Evolutionary conservation across 2,113 vertebrate species (phyloP).

Genomic region (Morone chrysops): DNA sequence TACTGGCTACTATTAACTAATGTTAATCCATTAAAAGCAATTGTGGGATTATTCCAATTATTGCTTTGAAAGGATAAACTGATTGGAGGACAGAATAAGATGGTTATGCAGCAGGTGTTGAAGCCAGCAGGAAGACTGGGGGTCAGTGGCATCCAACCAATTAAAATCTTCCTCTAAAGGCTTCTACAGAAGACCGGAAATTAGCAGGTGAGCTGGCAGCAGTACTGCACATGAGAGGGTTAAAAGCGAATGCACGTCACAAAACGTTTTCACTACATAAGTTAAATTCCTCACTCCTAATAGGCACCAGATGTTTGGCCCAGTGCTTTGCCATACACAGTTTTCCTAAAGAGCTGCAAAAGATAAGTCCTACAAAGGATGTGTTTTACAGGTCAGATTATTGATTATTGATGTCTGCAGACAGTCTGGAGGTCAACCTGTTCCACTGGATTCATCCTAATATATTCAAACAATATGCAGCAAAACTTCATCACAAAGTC

Average conservation of each 20-base stretch:
- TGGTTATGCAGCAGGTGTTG: not conserved
- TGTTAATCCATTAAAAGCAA: not conserved
- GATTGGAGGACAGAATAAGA: not conserved
- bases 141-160: not conserved
- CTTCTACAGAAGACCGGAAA: not conserved
- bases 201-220: not conserved
- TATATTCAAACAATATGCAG: not conserved
- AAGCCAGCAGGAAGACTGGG: not conserved
- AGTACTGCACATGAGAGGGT: conserved; percentile 24
- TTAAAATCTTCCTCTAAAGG: not conserved
- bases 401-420: not conserved
- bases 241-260: conserved; percentile 23
- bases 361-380: too few relatives aligned
- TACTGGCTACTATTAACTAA: not conserved
- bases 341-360: not conserved
- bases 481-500: not conserved
- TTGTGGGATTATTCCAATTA: too few relatives aligned
- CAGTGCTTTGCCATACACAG: not conserved
- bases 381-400: too few relatives aligned
- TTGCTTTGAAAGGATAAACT: not conserved
- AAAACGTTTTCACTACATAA: conserved; percentile 28
- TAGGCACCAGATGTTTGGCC: conserved; percentile 62
- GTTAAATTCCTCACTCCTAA: conserved; percentile 39
- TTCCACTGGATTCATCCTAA: not conserved
- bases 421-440: not conserved